Percentiles rank a stretch among this genome's conserved stretches.
phyloP scores from a whole-genome alignment of 2,113 vertebrate genomes.

The mouse (Mus musculus) region GRCm39 chrX:6403001-6403500 shows the following conservation, averaged over 20 bases:
- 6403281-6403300: conserved; percentile 31
- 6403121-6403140: not conserved
- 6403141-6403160: conserved; percentile 16
- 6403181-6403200: conserved; percentile 16
- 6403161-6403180: conserved; percentile 27
- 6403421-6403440: not conserved
- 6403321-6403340: conserved; percentile 31
- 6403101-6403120: conserved; percentile 26
- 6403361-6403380: conserved; percentile 30
- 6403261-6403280: not conserved
- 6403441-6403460: not conserved
- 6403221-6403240: conserved; percentile 50
- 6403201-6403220: conserved; percentile 15
- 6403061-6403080: not conserved
- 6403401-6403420: conserved; percentile 32
- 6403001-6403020: conserved; percentile 46
- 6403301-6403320: conserved; percentile 28
- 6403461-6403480: conserved; percentile 20
- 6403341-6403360: conserved; percentile 38
- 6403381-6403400: not conserved
- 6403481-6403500: not conserved
- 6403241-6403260: conserved; percentile 39
- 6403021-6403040: conserved; percentile 45
- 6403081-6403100: conserved; percentile 10
- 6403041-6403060: not conserved